Base-by-base conservation (phyloP, 2,113 vertebrate species). In the Barnardius zonarius region DNA sequence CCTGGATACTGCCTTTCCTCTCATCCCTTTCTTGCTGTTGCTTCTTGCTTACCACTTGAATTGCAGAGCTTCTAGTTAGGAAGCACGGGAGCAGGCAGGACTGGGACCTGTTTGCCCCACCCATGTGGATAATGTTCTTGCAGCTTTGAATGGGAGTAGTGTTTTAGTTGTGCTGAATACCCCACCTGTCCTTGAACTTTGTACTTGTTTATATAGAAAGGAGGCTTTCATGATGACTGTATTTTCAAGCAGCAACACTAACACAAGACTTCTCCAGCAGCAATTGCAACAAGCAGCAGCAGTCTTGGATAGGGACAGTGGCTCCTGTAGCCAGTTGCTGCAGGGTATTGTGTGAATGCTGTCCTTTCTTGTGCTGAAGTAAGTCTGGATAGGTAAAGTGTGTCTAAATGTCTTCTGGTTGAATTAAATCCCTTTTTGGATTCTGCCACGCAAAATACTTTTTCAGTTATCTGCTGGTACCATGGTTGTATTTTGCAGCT, bases 181-280 rank as follows among this genome's bases (percentile, higher is more conserved):
- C 28, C 12, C 4, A 8, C 17, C 37, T 37, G 31, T 59, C 74
- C 92, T 72, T 90, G 74, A 64, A 76, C 74, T 87, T 72, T 14
- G 62, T 43, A 49, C 1, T 0, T 24, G 7, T 62, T 87, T 76
- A 18, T 28, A 18, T 2, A 37, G 37, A 81, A 69, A 59, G 31
- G 49, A 1, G 1, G 64, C 24, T 64, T 84, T 84, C n/a, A 8
- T 25, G 14, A 81, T 51, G 46, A 74, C 31, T 0, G 0, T 28
- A 63, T 83, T 82, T 75, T 77, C 86, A 88, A 88, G 76, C 72
- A 67, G 67, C 59, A 52, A 18, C 22, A 46, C 4, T 70, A 73
- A n/a, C 33, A 28, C 20, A 51, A 43, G 62, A 13, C 39, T 80
- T 30, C 24, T 57, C 48, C 70, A 70, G 31, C n/a, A 80, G 49